Evolutionary conservation across 1,140 invertebrate species (phyloP).

Genomic region (Philopotamus ludificatus): DNA sequence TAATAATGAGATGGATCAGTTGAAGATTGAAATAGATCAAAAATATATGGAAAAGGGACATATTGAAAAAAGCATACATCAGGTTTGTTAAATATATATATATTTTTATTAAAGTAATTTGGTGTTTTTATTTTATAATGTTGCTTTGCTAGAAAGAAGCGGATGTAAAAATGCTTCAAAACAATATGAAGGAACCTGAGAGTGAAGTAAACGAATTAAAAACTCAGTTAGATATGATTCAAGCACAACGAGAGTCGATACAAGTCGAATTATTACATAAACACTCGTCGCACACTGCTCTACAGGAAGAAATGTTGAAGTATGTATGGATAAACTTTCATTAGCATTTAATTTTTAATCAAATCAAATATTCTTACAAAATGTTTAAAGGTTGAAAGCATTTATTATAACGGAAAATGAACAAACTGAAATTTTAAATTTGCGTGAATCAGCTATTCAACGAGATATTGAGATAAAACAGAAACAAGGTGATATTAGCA

Average conservation of each 20-base stretch:
- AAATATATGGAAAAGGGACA: not conserved
- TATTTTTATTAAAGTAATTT: not conserved
- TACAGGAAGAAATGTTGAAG: not conserved
- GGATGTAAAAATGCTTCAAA: not conserved
- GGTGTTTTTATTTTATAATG: not conserved
- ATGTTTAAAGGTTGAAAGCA: not conserved
- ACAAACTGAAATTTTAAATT: not conserved
- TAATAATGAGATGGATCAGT: not conserved
- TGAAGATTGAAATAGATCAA: not conserved
- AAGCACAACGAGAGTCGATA: not conserved
- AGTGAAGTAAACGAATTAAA: not conserved
- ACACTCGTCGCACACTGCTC: not conserved
- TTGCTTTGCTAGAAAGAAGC: not conserved
- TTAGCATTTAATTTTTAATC: not conserved
- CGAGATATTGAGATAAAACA: not conserved
- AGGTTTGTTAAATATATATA: not conserved
- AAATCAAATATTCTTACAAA: not conserved
- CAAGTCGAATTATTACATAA: not conserved
- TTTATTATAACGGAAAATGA: too few relatives aligned
- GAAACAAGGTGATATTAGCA: not conserved
- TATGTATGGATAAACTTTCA: not conserved
- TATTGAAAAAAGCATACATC: not conserved
- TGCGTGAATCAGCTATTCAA: not conserved
- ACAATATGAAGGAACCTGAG: conserved; percentile 1
- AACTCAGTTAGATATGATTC: not conserved